Evolutionary conservation across 1,140 invertebrate genomes (phyloP).

Genomic region (Anastatus disparis): DNA sequence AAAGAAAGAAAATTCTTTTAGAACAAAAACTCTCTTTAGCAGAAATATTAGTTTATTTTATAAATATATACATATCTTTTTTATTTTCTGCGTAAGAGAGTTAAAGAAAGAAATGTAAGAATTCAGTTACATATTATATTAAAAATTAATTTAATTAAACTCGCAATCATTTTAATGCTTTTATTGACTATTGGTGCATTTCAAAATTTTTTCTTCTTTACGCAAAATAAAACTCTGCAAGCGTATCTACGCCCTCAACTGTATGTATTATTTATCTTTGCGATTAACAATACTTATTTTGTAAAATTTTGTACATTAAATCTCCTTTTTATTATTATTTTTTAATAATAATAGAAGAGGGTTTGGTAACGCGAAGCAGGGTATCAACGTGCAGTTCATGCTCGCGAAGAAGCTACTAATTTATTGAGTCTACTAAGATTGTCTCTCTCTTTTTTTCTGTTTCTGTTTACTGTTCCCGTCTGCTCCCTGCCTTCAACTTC

Average conservation of each 20-base stretch:
- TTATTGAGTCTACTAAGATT: constrained; percentile 61
- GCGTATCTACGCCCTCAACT: background rate
- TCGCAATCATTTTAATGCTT: constrained; percentile 1
- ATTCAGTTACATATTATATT: no score
- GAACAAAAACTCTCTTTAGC: no score
- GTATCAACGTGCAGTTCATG: constrained; percentile 16
- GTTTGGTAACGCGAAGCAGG: background rate
- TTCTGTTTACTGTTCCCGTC: constrained; percentile 67
- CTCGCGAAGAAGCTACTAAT: constrained; percentile 39
- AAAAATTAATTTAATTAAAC: no score
- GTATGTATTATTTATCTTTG: background rate
- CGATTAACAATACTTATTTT: no score
- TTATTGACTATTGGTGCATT: background rate
- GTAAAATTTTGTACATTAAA: no score
- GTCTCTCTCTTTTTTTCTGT: constrained; percentile 67
- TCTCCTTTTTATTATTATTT: no score
- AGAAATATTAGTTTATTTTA: no score
- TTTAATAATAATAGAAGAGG: constrained; percentile 15
- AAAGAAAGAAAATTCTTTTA: no score
- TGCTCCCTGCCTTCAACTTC: constrained; percentile 67
- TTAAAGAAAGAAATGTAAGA: no score
- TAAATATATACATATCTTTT: no score
- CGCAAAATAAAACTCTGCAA: background rate
- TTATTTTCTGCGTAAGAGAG: no score
- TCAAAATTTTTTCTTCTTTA: background rate